Evolutionary conservation across 1,140 invertebrate species (phyloP), one percentile per base, ranked within the genome.

Genomic region (Amyelois transitella): DNA sequence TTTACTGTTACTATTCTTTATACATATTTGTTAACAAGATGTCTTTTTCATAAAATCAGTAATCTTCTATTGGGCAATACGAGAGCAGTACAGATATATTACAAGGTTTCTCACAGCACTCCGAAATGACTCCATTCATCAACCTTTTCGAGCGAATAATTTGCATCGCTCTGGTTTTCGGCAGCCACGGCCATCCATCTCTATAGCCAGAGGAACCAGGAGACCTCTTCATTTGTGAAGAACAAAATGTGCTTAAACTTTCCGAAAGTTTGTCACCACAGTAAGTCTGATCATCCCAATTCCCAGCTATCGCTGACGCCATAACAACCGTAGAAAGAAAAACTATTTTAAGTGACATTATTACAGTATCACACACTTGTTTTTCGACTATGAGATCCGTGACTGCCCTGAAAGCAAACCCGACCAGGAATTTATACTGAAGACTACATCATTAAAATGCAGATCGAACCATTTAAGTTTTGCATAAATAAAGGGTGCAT

Each of bases 31-130:
- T n/a, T n/a, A n/a, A 14, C n/a, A 1, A 38, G 32, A 8, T 14
- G n/a, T 38, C 17, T 38, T 6, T 24, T 24, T 24, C 22, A 24
- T 24, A 24, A 24, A 24, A 8, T 24, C 22, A 5, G 3, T 24
- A 24, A 8, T 8, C 8, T 8, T 24, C 22, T 24, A 24, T 24
- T 5, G 22, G 3, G 18, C 47, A 49, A 17, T 49, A 49, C 12
- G 47, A 18, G 2, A 49, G 21, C 0, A 49, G 47, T 17, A 25
- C 47, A 25, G 21, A 6, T 14, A 49, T 22, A 6, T 10, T 22
- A n/a, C 47, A 49, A 14, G 47, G 47, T 14, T 49, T 49, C 22
- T 49, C 47, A 8, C 47, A 49, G 22, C 47, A 49, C 17, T 49
- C 47, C 19, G 32, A 38, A 1, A 14, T 14, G 17, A 38, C 17